A percentile compares a stretch with the other conserved stretches of the same genome.
These are phyloP conservation scores for Lepus timidus DNA, from an alignment of 2,113 vertebrate genomes.

Conservation along the genomic window DNA sequence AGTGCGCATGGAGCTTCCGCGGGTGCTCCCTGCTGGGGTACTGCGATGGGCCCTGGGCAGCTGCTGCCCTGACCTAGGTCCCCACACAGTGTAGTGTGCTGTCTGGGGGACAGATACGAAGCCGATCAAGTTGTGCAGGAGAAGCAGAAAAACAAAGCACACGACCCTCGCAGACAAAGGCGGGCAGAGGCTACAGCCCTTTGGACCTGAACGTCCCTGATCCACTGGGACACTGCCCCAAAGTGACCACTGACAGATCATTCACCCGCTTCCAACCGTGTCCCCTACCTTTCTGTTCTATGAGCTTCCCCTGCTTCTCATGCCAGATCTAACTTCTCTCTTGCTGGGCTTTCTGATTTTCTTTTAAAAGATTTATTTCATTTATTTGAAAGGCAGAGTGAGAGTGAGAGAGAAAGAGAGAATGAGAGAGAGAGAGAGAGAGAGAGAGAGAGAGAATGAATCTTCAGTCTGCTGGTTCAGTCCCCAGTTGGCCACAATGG, in stretches of 20 bases:
- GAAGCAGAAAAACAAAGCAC: slow-evolving; percentile 58
- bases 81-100: no score
- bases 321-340: background rate
- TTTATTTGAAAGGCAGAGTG: no score
- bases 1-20: no score
- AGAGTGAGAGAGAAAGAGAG: no score
- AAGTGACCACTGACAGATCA: background rate
- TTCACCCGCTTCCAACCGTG: background rate
- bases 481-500: no score
- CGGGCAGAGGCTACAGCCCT: background rate
- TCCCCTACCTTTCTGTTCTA: background rate
- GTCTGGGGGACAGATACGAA: no score
- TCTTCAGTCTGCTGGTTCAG: no score
- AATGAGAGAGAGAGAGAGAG: no score
- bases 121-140: background rate
- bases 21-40: slow-evolving; percentile 63
- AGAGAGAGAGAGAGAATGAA: no score
- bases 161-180: slow-evolving; percentile 35
- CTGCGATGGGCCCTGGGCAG: slow-evolving; percentile 43
- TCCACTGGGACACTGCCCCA: background rate
- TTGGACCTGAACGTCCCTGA: background rate
- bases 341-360: slow-evolving; percentile 16
- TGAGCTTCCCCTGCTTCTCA: background rate
- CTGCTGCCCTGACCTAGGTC: slow-evolving; percentile 73
- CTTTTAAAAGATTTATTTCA: no score